phyloP scores from a whole-genome alignment of 2,888 invertebrate species.

The Entomobrya multifasciata region DNA sequence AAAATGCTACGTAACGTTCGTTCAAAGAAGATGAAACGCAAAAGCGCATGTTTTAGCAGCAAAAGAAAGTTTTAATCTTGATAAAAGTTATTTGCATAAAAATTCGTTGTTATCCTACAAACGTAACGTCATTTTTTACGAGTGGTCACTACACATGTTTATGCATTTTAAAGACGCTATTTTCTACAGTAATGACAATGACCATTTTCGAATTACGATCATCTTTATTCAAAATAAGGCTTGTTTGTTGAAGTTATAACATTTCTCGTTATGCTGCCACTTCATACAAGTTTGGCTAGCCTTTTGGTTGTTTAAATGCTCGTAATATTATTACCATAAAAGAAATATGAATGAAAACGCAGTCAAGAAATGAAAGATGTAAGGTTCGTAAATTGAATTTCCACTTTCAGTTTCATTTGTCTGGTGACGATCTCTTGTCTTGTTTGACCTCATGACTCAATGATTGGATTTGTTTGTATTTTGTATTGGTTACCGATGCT shows the following conservation, averaged over 20 bases:
- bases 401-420: conserved; percentile 66
- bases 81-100: conserved; percentile 47
- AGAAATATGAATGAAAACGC: neutral
- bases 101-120: neutral
- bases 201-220: neutral
- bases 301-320: neutral
- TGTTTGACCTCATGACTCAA: conserved; percentile 53
- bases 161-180: neutral
- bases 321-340: conserved; percentile 10
- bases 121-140: conserved; percentile 10
- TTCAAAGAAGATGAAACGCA: conserved; percentile 24
- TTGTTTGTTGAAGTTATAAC: conserved; percentile 17
- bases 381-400: conserved; percentile 66
- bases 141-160: neutral
- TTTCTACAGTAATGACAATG: neutral
- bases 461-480: conserved; percentile 40
- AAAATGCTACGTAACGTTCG: conserved; percentile 3
- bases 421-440: conserved; percentile 27
- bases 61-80: conserved; percentile 51
- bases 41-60: neutral
- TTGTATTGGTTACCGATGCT: neutral
- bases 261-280: neutral
- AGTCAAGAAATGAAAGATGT: conserved; percentile 31
- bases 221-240: neutral
- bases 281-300: neutral